These are phyloP conservation scores for Lerista edwardsae DNA, from an alignment of 2,797 vertebrate species.

Conservation along the genomic window DNA sequence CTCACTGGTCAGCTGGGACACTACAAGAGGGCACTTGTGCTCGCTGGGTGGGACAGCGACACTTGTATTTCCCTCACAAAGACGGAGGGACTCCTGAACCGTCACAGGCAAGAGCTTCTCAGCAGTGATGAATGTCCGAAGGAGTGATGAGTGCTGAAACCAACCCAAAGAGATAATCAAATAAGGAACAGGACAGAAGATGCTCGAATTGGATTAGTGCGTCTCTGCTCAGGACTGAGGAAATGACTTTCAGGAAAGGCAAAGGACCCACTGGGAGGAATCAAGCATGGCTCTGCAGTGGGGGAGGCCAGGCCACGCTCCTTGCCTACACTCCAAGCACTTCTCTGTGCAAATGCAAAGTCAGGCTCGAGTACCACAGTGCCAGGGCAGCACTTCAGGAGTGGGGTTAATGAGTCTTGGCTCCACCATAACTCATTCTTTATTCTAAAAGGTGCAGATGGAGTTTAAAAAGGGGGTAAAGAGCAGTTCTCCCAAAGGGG, in stretches of 20 bases:
- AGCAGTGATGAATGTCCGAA: not conserved
- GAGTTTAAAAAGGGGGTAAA: slow-evolving; percentile 52
- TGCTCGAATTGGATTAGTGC: not conserved
- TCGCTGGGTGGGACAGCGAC: too few species aligned
- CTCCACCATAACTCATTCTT: too few species aligned
- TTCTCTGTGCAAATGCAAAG: fast-evolving
- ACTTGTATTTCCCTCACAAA: too few species aligned
- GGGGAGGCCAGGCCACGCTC: not conserved
- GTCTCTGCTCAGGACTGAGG: not conserved
- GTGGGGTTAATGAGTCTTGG: slow-evolving; percentile 49
- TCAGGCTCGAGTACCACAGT: not conserved
- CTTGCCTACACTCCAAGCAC: not conserved
- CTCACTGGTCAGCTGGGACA: too few species aligned
- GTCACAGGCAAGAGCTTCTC: not conserved
- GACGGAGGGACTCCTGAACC: too few species aligned
- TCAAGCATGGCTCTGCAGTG: not conserved
- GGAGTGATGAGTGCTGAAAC: not conserved
- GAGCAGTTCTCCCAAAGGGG: slow-evolving; percentile 32
- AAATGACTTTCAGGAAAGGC: not conserved
- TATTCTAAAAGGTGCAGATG: not conserved
- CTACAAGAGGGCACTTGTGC: too few species aligned
- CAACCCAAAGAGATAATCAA: not conserved
- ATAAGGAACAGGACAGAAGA: not conserved
- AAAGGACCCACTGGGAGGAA: not conserved
- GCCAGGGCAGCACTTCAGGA: slow-evolving; percentile 15